Conservation (phyloP, 2,888 invertebrate species). For the Mycalesis mineus region DNA sequence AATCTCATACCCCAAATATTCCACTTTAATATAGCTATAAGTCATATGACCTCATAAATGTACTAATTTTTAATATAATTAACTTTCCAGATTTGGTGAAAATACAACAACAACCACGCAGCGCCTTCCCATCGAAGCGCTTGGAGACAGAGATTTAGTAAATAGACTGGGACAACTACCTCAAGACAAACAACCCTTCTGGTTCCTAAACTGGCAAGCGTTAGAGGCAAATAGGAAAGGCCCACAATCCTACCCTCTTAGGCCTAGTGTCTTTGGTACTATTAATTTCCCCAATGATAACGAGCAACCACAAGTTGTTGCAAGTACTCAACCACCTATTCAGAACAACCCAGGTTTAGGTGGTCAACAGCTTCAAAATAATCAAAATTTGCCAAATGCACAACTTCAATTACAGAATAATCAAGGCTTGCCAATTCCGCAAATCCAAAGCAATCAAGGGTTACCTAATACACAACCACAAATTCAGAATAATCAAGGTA, state of each 20-base stretch:
- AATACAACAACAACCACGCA: conserved; percentile 42
- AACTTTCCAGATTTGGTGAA: conserved; percentile 45
- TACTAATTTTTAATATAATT: background rate
- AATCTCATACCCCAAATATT: too few relatives aligned
- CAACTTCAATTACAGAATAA: background rate
- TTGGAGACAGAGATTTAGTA: conserved; percentile 79
- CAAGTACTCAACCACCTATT: conserved; percentile 5
- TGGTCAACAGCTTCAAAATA: background rate
- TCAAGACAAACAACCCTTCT: conserved; percentile 81
- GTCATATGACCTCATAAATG: background rate
- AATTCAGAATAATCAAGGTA: background rate
- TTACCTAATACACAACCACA: background rate
- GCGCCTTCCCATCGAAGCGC: conserved; percentile 80
- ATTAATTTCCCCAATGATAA: background rate
- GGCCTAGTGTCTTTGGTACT: conserved; percentile 41
- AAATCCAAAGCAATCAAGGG: background rate
- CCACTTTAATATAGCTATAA: too few relatives aligned
- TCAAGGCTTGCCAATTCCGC: background rate
- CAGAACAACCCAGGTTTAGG: conserved; percentile 3
- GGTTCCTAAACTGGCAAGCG: conserved; percentile 82
- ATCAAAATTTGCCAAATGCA: background rate
- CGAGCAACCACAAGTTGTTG: conserved; percentile 1
- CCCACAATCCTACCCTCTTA: conserved; percentile 45
- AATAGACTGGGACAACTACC: conserved; percentile 79
- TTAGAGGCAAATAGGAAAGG: conserved; percentile 75